Conservation (phyloP, 2,797 vertebrate species). For the Kryptolebias ocellatus region DNA sequence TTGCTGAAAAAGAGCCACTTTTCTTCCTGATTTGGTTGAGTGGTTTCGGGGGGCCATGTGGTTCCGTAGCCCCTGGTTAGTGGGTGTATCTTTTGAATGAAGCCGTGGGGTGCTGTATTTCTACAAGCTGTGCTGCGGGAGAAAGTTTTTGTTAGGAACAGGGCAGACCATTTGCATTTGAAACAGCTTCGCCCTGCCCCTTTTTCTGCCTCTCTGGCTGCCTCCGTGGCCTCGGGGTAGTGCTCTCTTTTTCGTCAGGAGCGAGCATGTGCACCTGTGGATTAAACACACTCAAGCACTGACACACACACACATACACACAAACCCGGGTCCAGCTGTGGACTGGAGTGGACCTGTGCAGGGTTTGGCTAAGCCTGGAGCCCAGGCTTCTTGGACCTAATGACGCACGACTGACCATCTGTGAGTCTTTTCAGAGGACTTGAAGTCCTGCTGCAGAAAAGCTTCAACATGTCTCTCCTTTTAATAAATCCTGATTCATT, state of each 20-base stretch:
- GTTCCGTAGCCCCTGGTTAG: slow-evolving; percentile 64
- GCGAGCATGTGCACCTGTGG: slow-evolving; percentile 79
- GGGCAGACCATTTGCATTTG: slow-evolving; percentile 81
- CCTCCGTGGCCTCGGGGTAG: slow-evolving; percentile 77
- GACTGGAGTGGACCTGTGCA: slow-evolving; percentile 55
- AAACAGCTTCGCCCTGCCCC: slow-evolving; percentile 72
- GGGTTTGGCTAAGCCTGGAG: slow-evolving; percentile 50
- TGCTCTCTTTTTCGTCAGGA: slow-evolving; percentile 75
- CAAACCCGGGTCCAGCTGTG: slow-evolving; percentile 60
- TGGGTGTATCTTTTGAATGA: slow-evolving; percentile 75
- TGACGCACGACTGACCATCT: slow-evolving; percentile 75
- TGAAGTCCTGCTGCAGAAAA: slow-evolving; percentile 29
- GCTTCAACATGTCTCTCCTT: slow-evolving; percentile 15
- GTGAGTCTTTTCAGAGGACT: slow-evolving; percentile 49
- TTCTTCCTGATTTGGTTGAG: slow-evolving; percentile 60
- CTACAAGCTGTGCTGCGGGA: slow-evolving; percentile 79
- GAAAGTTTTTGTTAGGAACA: slow-evolving; percentile 72
- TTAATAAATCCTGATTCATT: slow-evolving; percentile 25
- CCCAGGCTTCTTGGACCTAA: slow-evolving; percentile 58
- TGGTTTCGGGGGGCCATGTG: slow-evolving; percentile 63
- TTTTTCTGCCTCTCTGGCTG: slow-evolving; percentile 67
- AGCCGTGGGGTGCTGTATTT: slow-evolving; percentile 75
- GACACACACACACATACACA: slow-evolving; percentile 23
- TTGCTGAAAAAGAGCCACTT: slow-evolving; percentile 57
- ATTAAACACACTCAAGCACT: slow-evolving; percentile 49